Evolutionary conservation across 2,797 vertebrate genomes (phyloP), one percentile per base, ranked within the genome.

Genomic region (Pyrrhura leucotis): DNA sequence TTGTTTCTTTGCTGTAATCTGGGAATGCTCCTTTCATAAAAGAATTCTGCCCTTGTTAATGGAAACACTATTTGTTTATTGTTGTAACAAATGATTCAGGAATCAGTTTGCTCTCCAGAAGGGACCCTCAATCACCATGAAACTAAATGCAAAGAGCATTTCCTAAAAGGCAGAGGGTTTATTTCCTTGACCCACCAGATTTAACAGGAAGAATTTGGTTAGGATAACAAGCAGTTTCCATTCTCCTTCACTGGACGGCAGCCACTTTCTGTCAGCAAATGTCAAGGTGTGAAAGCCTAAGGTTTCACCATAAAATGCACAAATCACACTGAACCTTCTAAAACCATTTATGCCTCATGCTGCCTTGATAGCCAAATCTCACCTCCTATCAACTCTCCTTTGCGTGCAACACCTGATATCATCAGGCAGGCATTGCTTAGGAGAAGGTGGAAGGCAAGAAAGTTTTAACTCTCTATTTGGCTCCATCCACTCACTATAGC

Each of bases 51-150:
- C 68, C 85, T 76, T 80, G 22, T 44, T 85, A 85, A 62, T 33
- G 72, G 67, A 84, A 87, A n/a, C 40, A 69, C 67, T 69, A 82
- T 76, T 93, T 21, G 56, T 93, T 80, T 89, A 56, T 78, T 25
- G 44, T 71, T 78, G 14, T 17, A 89, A 88, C 40, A 91, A 95
- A 90, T 75, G 63, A 85, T 93, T 85, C 74, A 83, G 42, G 94
- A 87, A 85, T 87, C 80, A 62, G 71, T 95, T 96, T 94, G 26
- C 31, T 71, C 23, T 83, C 62, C 79, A 91, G 69, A 88, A 94
- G n/a, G 51, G 74, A 87, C 44, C 21, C 31, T 94, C 82, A 59
- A 63, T 94, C 63, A 88, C 50, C 40, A 59, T 68, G 74, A 96
- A 95, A 89, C 11, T 44, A 93, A 81, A 93, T 42, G 47, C 6